Conservation (phyloP, 2,113 vertebrate genomes). For the Ceuthmochares aereus region DNA sequence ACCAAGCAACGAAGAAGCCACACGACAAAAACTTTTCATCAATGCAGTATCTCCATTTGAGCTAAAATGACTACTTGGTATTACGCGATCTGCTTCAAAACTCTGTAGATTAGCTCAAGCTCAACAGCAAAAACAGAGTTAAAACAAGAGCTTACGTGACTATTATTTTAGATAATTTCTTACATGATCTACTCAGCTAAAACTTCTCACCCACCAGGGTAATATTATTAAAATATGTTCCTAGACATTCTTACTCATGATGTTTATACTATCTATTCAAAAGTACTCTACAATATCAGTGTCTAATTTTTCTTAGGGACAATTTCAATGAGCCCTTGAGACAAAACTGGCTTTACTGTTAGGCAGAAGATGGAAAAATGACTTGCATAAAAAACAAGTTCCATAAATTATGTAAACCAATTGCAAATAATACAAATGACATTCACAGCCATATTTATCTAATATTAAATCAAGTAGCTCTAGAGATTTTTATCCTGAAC, state of each 20-base stretch:
- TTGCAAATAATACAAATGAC: neutral
- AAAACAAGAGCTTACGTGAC: neutral
- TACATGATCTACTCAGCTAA: neutral
- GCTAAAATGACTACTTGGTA: rapidly evolving
- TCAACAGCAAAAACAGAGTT: neutral
- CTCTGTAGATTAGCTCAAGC: neutral
- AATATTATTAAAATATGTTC: rapidly evolving
- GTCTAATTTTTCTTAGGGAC: neutral
- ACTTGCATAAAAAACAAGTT: neutral
- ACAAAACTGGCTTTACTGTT: neutral
- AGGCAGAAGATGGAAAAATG: neutral
- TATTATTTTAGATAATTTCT: neutral
- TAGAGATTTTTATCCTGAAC: conserved; percentile 30
- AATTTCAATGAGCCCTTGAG: neutral
- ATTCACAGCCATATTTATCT: neutral
- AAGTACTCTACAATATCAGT: neutral
- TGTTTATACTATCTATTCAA: neutral
- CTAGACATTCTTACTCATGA: neutral
- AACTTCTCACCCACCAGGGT: neutral
- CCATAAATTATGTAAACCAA: neutral
- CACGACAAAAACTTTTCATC: neutral
- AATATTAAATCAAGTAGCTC: conserved; percentile 1
- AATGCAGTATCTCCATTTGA: neutral
- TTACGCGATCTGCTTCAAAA: neutral
- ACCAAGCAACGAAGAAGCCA: neutral